phyloP scores from a whole-genome alignment of 1,140 invertebrate genomes.

The Reticulitermes speratus region DNA sequence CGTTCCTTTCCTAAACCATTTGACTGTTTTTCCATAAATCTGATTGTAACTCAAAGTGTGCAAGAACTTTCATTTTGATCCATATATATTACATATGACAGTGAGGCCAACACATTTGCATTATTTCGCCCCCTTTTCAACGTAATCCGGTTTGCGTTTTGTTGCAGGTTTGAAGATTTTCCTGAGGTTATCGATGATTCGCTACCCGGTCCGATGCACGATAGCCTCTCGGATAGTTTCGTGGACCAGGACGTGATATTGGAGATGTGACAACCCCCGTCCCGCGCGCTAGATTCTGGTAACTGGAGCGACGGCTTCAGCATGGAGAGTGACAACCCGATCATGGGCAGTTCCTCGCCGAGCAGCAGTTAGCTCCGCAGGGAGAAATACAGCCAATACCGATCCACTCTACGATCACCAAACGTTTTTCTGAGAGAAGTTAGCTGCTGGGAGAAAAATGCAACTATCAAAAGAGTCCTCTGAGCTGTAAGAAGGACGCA shows the following conservation, averaged over 20 bases:
- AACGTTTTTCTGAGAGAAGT: neutral
- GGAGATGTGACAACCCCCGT: conserved; percentile 32
- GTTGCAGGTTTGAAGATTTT: conserved; percentile 33
- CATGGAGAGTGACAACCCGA: neutral
- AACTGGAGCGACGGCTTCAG: conserved; percentile 24
- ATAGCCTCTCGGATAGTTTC: conserved; percentile 25
- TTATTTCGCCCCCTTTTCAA: too few species aligned
- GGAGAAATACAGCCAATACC: neutral
- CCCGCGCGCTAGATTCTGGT: neutral
- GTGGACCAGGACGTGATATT: conserved; percentile 32
- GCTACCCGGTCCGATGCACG: conserved; percentile 19
- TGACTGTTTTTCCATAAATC: too few species aligned
- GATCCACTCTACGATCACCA: too few species aligned
- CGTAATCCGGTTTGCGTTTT: neutral
- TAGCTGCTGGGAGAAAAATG: neutral
- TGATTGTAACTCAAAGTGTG: too few species aligned
- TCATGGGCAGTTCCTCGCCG: neutral
- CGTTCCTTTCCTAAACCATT: too few species aligned
- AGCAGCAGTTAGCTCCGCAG: neutral
- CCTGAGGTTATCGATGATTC: conserved; percentile 30
- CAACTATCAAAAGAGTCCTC: too few species aligned
- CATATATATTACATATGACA: too few species aligned
- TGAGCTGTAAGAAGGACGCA: too few species aligned
- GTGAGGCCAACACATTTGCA: too few species aligned
- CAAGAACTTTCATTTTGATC: too few species aligned